Conservation (phyloP, 1,140 invertebrate species). For the Coenobita brevimanus region DNA sequence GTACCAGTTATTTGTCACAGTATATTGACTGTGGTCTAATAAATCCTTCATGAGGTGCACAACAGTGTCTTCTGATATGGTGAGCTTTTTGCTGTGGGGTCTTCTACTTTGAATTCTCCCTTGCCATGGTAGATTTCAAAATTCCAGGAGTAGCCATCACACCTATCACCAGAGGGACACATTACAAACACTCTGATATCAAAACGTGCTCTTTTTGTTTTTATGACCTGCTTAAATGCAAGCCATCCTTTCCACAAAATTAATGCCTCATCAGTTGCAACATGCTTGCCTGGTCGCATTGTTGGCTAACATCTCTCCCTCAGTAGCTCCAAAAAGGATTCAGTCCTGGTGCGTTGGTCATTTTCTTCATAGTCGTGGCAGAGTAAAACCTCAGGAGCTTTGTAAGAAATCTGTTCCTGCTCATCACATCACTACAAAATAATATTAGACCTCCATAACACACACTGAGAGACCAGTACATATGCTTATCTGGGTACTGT, state of each 20-base stretch:
- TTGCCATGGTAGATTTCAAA: conserved; percentile 15
- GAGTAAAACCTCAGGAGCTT: conserved; percentile 25
- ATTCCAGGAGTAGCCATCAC: not conserved
- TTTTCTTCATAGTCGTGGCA: not conserved
- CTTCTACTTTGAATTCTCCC: not conserved
- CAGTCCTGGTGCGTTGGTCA: not conserved
- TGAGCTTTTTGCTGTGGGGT: not conserved
- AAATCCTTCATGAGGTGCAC: not conserved
- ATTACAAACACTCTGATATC: conserved; percentile 33
- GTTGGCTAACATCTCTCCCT: not conserved
- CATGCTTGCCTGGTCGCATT: not conserved
- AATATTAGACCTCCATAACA: not conserved
- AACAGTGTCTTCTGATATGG: not conserved
- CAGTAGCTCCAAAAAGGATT: conserved; percentile 8
- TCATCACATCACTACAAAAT: conserved; percentile 26
- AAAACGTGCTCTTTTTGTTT: conserved; percentile 36
- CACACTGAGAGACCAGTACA: not conserved
- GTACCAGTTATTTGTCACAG: conserved; percentile 11
- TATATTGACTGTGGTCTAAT: not conserved
- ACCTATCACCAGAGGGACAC: conserved; percentile 43
- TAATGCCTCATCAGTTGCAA: conserved; percentile 60
- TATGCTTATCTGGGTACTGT: not conserved
- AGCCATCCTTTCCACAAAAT: conserved; percentile 50
- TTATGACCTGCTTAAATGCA: conserved; percentile 26
- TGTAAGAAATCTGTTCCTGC: not conserved